Evolutionary conservation across 2,888 invertebrate species (phyloP).

Genomic region (Gymnoscelis rufifasciata): DNA sequence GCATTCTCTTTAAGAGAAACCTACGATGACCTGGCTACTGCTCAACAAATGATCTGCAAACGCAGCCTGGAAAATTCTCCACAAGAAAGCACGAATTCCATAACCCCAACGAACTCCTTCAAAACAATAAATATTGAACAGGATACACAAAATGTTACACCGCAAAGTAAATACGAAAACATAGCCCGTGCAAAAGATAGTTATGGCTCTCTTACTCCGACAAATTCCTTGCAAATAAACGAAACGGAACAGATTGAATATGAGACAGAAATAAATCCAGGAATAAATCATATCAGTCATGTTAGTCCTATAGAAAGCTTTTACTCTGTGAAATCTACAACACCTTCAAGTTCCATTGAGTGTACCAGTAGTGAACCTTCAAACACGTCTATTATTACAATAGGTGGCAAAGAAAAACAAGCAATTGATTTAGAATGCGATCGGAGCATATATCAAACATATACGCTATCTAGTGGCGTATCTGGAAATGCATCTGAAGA

Average conservation of each 20-base stretch:
- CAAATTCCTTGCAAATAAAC: background rate
- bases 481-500: background rate
- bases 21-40: constrained; percentile 35
- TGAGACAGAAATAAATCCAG: too few species aligned
- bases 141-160: constrained; percentile 19
- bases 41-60: constrained; percentile 34
- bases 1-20: constrained; percentile 41
- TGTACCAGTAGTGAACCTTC: constrained; percentile 8
- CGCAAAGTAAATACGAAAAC: constrained; percentile 23
- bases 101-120: constrained; percentile 30
- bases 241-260: background rate
- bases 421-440: constrained; percentile 5
- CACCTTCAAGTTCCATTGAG: constrained; percentile 9
- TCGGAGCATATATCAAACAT: background rate
- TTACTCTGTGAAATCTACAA: constrained; percentile 5
- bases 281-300: too few species aligned
- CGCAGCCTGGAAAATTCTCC: constrained; percentile 32
- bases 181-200: background rate
- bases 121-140: constrained; percentile 30
- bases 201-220: background rate
- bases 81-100: constrained; percentile 31
- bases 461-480: background rate
- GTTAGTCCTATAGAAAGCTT: background rate
- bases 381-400: constrained; percentile 8
- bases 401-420: constrained; percentile 9